phyloP scores from a whole-genome alignment of 2,888 invertebrate species.

The Oxycera nigricornis region DNA sequence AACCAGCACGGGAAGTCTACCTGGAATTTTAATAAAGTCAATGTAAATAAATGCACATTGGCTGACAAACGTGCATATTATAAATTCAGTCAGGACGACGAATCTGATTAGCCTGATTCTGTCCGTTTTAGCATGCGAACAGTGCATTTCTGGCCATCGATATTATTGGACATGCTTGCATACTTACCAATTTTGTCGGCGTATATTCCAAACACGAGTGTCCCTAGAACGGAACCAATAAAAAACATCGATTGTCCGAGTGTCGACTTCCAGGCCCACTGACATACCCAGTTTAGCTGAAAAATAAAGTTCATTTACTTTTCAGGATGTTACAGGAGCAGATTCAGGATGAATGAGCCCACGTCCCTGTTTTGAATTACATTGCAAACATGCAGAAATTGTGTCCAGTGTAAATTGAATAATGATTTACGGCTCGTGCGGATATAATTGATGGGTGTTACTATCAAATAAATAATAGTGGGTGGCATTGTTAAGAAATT shows the following conservation, averaged over 20 bases:
- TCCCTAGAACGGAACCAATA: conserved; percentile 68
- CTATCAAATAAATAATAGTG: too few relatives aligned
- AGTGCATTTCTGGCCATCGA: background rate
- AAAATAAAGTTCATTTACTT: conserved; percentile 1
- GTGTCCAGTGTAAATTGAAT: conserved; percentile 10
- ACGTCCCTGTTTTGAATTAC: background rate
- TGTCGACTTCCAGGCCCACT: conserved; percentile 66
- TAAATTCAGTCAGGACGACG: background rate
- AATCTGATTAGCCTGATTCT: conserved; percentile 16
- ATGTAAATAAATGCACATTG: background rate
- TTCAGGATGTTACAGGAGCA: background rate
- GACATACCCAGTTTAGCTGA: conserved; percentile 67
- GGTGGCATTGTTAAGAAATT: too few relatives aligned
- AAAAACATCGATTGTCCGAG: conserved; percentile 70
- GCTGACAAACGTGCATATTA: background rate
- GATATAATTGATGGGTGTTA: conserved; percentile 20
- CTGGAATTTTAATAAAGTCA: conserved; percentile 45
- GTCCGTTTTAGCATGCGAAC: conserved; percentile 2
- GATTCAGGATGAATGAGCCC: background rate
- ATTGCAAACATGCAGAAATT: background rate
- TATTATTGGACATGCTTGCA: background rate
- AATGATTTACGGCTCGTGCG: background rate
- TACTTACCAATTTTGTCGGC: conserved; percentile 64
- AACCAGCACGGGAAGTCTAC: conserved; percentile 66
- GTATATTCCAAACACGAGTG: conserved; percentile 65